Evolutionary conservation across 2,797 vertebrate species (phyloP).

Genomic region (Vipera latastei): DNA sequence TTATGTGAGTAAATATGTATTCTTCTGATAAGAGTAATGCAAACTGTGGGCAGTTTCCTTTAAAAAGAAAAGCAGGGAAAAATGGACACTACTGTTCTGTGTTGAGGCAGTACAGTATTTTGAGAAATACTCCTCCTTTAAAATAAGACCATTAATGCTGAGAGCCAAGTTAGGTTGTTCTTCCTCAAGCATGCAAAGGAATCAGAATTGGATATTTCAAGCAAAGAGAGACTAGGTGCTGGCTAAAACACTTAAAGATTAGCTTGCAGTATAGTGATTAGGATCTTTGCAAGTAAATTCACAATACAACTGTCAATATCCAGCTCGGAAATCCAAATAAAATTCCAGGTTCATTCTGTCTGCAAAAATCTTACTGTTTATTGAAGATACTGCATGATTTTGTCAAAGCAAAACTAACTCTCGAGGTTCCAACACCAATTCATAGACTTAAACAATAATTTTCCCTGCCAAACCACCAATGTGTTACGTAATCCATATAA

Average conservation of each 20-base stretch:
- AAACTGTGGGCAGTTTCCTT: background rate
- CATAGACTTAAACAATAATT: too few relatives aligned
- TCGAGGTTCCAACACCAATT: too few relatives aligned
- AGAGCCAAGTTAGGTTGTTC: background rate
- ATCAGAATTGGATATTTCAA: background rate
- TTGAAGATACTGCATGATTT: too few relatives aligned
- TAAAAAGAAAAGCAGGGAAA: background rate
- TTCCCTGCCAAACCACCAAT: too few relatives aligned
- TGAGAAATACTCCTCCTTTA: background rate
- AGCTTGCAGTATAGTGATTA: background rate
- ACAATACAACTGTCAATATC: background rate
- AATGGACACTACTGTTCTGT: background rate
- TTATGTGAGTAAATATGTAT: background rate
- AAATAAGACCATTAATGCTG: background rate
- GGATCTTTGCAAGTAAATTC: background rate
- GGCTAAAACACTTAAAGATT: background rate
- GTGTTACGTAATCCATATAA: too few relatives aligned
- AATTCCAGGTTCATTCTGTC: too few relatives aligned
- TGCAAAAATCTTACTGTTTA: too few relatives aligned
- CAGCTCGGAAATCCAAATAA: too few relatives aligned
- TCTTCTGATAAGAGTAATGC: background rate
- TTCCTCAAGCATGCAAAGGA: background rate
- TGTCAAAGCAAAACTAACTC: too few relatives aligned
- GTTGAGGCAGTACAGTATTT: background rate
- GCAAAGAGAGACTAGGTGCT: background rate